A percentile compares a stretch with the other conserved stretches of the same genome.
Conservation (phyloP, 1,140 invertebrate genomes). For the Neotoxoptera formosana region DNA sequence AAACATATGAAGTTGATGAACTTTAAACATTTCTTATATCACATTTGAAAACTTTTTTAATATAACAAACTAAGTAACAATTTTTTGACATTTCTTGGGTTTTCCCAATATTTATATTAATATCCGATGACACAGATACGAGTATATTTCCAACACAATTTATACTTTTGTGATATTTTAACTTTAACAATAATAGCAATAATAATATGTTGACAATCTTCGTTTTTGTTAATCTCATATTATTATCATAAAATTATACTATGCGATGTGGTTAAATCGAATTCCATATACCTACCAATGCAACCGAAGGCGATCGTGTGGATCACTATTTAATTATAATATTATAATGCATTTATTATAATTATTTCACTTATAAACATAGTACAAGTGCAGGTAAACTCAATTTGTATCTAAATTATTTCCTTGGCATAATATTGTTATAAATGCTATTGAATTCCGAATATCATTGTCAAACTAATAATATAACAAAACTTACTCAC, state of each 20-base stretch:
- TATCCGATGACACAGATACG: neutral
- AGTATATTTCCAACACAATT: neutral
- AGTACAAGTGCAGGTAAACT: neutral
- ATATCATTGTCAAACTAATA: neutral
- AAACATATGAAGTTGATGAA: conserved; percentile 36
- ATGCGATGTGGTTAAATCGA: neutral
- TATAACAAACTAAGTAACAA: conserved; percentile 20
- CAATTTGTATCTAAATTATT: neutral
- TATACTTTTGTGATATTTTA: neutral
- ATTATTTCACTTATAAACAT: neutral
- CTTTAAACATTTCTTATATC: conserved; percentile 34
- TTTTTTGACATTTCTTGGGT: neutral
- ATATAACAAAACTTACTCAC: neutral
- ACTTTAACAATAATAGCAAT: neutral
- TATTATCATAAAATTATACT: neutral
- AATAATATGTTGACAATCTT: neutral
- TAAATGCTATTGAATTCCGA: neutral
- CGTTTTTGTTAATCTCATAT: neutral
- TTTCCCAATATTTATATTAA: conserved; percentile 6
- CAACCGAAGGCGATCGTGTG: neutral
- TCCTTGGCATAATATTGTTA: neutral
- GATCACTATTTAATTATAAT: neutral
- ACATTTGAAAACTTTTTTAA: conserved; percentile 34
- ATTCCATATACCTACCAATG: neutral
- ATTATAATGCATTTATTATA: conserved; percentile 11